Evolutionary conservation across 37 sponge, comb jelly and placozoan species (phyloP).

Genomic region (Axinella damicornis): DNA sequence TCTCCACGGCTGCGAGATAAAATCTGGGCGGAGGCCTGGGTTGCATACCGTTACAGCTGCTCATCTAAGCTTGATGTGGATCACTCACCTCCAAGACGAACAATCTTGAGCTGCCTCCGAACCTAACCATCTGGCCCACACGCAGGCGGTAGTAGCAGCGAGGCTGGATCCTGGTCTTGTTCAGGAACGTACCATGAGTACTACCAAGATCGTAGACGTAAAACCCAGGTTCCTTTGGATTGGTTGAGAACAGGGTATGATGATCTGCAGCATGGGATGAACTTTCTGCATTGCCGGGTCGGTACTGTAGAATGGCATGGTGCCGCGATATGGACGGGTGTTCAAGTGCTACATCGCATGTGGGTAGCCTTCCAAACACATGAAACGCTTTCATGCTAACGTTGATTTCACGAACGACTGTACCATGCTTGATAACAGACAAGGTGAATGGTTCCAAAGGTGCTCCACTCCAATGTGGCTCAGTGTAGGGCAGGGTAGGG

Average conservation of each 20-base stretch:
- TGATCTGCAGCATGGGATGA: not conserved
- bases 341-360: slow-evolving; percentile 87
- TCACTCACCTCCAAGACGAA: slow-evolving; percentile 84
- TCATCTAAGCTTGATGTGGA: too few species aligned
- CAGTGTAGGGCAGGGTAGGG: slow-evolving; percentile 76
- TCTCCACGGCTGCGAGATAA: too few species aligned
- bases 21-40: too few species aligned
- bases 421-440: slow-evolving; percentile 85
- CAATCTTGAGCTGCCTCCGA: slow-evolving; percentile 94
- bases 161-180: slow-evolving; percentile 77
- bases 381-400: slow-evolving; percentile 48
- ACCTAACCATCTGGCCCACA: slow-evolving; percentile 90
- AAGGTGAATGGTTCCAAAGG: slow-evolving; percentile 28
- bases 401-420: slow-evolving; percentile 45
- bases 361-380: slow-evolving; percentile 89
- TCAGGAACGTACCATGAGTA: slow-evolving; percentile 86
- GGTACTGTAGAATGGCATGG: slow-evolving; percentile 95
- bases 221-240: slow-evolving; percentile 73
- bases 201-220: slow-evolving; percentile 93
- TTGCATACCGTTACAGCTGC: too few species aligned
- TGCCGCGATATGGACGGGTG: slow-evolving; percentile 96
- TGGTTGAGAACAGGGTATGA: slow-evolving; percentile 12
- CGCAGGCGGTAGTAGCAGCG: slow-evolving; percentile 83
- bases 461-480: slow-evolving; percentile 81
- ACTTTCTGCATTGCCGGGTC: slow-evolving; percentile 23